Conservation (phyloP, 2,888 invertebrate species). For the Cerceris rybyensis region DNA sequence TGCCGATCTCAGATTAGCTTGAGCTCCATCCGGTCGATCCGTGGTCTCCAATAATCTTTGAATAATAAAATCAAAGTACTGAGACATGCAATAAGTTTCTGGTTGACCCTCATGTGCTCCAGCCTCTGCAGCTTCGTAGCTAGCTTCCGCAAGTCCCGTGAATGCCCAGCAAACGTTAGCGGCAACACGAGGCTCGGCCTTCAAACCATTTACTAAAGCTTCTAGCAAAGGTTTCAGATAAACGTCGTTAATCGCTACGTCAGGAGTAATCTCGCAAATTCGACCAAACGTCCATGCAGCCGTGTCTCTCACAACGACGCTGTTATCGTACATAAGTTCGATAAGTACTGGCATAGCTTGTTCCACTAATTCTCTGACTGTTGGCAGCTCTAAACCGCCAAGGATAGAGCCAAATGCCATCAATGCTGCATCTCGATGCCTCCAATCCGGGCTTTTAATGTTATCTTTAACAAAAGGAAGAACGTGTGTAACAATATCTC, state of each 20-base stretch:
- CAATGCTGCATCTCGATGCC: constrained; percentile 96
- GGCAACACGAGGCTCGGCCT: constrained; percentile 97
- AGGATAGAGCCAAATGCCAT: constrained; percentile 99
- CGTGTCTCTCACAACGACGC: constrained; percentile 97
- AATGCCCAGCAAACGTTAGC: constrained; percentile 99
- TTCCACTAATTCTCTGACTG: constrained; percentile 95
- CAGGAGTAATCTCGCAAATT: constrained; percentile 98
- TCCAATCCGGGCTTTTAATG: constrained; percentile 96
- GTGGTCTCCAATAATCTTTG: constrained; percentile 96
- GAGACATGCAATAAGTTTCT: constrained; percentile 95
- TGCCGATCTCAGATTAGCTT: constrained; percentile 96
- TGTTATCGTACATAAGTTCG: constrained; percentile 95
- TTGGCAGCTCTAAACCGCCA: constrained; percentile 94
- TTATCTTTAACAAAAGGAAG: constrained; percentile 98
- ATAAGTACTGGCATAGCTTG: constrained; percentile 98
- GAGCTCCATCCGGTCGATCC: constrained; percentile 95
- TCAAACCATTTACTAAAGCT: constrained; percentile 92
- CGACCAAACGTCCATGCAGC: constrained; percentile 99
- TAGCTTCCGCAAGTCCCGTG: constrained; percentile 97
- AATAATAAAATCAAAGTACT: constrained; percentile 96
- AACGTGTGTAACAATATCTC: constrained; percentile 97
- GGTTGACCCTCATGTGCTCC: constrained; percentile 88
- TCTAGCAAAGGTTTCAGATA: constrained; percentile 92
- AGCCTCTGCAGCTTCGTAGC: constrained; percentile 92
- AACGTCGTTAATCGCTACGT: constrained; percentile 94